These are phyloP conservation scores for Spisula solida DNA, from an alignment of 2,888 invertebrate species.

Conservation along the genomic window DNA sequence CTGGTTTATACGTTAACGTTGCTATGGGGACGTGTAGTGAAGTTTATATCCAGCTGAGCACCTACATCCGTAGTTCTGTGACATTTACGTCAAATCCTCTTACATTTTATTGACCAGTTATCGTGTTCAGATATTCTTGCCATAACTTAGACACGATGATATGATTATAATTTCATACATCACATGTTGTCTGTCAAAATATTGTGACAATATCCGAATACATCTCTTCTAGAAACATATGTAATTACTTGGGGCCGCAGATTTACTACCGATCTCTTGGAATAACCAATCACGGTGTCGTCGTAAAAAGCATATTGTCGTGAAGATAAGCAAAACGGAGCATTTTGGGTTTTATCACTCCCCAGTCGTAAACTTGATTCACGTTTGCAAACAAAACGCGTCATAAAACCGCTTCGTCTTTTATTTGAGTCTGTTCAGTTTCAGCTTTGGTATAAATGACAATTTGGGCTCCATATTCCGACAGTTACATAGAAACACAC, in stretches of 20 bases:
- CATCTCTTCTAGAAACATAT: constrained; percentile 26
- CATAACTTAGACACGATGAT: constrained; percentile 24
- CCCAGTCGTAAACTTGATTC: constrained; percentile 27
- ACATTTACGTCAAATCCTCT: background rate
- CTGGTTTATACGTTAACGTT: too few relatives aligned
- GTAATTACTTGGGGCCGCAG: constrained; percentile 42
- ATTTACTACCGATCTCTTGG: constrained; percentile 33
- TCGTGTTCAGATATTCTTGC: constrained; percentile 13
- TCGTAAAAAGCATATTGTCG: constrained; percentile 48
- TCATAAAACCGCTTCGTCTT: constrained; percentile 44
- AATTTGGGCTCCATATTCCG: background rate
- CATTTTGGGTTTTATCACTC: constrained; percentile 35
- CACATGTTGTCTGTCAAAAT: constrained; percentile 42
- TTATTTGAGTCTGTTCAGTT: constrained; percentile 50
- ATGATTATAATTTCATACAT: constrained; percentile 46
- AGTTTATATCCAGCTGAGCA: background rate
- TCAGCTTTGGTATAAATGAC: constrained; percentile 44
- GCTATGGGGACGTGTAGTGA: too few relatives aligned
- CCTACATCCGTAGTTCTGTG: background rate
- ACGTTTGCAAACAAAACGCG: constrained; percentile 42
- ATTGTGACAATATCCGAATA: constrained; percentile 45
- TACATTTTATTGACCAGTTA: constrained; percentile 41
- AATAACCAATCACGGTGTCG: constrained; percentile 47
- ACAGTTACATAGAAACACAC: constrained; percentile 3
- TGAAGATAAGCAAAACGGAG: constrained; percentile 53